Conservation (phyloP, 2,888 invertebrate genomes). For the Scaptomyza tumidula region DNA sequence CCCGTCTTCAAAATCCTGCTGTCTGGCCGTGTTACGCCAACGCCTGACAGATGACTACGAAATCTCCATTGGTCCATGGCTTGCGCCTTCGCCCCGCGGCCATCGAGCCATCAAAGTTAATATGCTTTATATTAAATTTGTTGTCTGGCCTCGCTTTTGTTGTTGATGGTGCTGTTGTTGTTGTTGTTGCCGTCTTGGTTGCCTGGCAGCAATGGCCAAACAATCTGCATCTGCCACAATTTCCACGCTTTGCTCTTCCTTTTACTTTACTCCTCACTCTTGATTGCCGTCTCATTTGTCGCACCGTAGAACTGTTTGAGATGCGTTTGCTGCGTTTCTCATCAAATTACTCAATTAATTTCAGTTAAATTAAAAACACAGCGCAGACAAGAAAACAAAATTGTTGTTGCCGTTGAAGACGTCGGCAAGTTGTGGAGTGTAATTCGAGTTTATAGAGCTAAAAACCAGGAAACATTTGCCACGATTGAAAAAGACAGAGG, state of each 20-base stretch:
- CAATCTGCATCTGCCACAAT: constrained; percentile 73
- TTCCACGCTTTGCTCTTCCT: constrained; percentile 28
- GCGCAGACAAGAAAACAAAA: constrained; percentile 29
- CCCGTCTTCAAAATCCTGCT: background rate
- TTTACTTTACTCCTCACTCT: constrained; percentile 1
- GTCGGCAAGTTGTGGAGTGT: constrained; percentile 34
- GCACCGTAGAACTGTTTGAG: constrained; percentile 52
- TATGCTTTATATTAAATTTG: constrained; percentile 77
- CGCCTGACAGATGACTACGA: constrained; percentile 57
- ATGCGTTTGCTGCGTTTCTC: constrained; percentile 57
- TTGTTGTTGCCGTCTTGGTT: constrained; percentile 14
- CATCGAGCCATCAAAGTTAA: constrained; percentile 75
- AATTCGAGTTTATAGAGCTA: constrained; percentile 17
- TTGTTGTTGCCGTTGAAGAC: constrained; percentile 9
- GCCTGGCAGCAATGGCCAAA: constrained; percentile 46
- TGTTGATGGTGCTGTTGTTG: constrained; percentile 17
- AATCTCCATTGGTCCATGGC: constrained; percentile 26
- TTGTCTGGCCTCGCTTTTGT: constrained; percentile 44
- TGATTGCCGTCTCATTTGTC: constrained; percentile 28
- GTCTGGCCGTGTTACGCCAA: constrained; percentile 51
- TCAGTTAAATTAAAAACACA: constrained; percentile 62
- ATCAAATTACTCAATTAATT: constrained; percentile 78
- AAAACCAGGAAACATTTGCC: constrained; percentile 21
- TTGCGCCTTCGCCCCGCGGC: constrained; percentile 51
- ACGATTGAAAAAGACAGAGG: background rate